These are phyloP conservation scores for Ursus arctos DNA, from an alignment of 2,113 vertebrate species.

Conservation along the genomic window DNA sequence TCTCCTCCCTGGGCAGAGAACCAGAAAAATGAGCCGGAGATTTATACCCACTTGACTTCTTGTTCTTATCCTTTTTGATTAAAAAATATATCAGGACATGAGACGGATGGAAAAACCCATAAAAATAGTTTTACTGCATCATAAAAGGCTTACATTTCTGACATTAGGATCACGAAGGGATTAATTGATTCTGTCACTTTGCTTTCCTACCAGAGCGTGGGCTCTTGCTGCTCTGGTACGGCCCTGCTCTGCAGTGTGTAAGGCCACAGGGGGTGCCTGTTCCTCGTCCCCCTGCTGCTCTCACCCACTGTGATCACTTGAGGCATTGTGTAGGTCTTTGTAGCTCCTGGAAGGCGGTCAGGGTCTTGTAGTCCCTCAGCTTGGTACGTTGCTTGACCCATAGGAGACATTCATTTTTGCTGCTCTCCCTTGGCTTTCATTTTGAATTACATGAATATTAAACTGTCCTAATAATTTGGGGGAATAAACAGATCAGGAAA, in stretches of 20 bases:
- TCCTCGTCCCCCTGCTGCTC: background rate
- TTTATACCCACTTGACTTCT: slow-evolving; percentile 75
- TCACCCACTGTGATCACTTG: background rate
- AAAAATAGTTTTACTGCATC: slow-evolving; percentile 81
- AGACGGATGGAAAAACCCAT: slow-evolving; percentile 78
- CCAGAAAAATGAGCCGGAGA: slow-evolving; percentile 64
- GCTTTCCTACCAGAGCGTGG: background rate
- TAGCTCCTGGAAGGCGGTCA: background rate
- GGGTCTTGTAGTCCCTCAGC: background rate
- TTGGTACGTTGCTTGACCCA: background rate
- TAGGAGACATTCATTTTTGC: background rate
- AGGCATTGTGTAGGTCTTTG: accelerated
- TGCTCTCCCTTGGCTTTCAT: background rate
- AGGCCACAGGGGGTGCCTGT: background rate
- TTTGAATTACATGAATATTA: background rate
- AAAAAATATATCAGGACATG: slow-evolving; percentile 81
- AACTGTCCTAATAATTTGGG: slow-evolving; percentile 3
- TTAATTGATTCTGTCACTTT: slow-evolving; percentile 74
- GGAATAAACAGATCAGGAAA: background rate
- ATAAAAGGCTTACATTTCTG: slow-evolving; percentile 81
- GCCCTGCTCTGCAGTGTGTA: accelerated
- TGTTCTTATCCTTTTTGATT: slow-evolving; percentile 83
- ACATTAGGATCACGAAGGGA: slow-evolving; percentile 79
- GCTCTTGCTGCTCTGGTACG: background rate
- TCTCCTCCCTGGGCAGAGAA: slow-evolving; percentile 38